A percentile compares a stretch with the other conserved stretches of the same genome.
These are phyloP conservation scores for Tinamus guttatus DNA, from an alignment of 2,113 vertebrate species.

Conservation along the genomic window DNA sequence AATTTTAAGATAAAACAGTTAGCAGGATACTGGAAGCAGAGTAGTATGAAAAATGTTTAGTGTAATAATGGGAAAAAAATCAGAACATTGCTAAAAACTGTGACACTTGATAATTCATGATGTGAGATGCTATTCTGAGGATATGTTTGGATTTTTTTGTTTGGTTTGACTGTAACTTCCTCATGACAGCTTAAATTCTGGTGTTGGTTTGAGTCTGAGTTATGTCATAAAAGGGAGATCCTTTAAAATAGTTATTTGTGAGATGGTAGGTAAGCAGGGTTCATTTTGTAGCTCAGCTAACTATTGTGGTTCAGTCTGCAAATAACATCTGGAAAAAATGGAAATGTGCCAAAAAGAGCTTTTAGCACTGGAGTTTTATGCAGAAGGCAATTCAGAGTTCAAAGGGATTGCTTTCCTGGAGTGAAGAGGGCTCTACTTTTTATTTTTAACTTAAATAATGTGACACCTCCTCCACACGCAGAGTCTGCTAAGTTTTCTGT, in stretches of 20 bases:
- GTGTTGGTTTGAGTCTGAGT: not conserved
- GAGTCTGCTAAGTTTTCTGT: not conserved
- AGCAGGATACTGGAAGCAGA: no score
- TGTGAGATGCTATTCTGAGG: not conserved
- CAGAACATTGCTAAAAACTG: not conserved
- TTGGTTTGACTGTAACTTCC: not conserved
- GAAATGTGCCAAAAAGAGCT: not conserved
- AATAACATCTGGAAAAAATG: no score
- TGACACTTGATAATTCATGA: not conserved
- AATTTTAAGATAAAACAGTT: no score
- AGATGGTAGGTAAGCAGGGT: not conserved
- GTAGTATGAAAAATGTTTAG: no score
- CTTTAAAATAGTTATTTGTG: not conserved
- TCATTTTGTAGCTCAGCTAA: not conserved
- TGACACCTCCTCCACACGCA: not conserved
- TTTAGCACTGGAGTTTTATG: not conserved
- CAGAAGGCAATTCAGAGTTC: no score
- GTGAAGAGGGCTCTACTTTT: not conserved
- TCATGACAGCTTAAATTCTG: not conserved
- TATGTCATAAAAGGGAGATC: not conserved
- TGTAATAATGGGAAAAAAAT: no score
- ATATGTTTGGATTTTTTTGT: not conserved
- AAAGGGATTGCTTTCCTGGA: not conserved
- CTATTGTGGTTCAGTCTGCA: not conserved
- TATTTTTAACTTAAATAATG: not conserved